Base-by-base conservation (phyloP, 1,140 invertebrate species). In the Carposina sasakii region DNA sequence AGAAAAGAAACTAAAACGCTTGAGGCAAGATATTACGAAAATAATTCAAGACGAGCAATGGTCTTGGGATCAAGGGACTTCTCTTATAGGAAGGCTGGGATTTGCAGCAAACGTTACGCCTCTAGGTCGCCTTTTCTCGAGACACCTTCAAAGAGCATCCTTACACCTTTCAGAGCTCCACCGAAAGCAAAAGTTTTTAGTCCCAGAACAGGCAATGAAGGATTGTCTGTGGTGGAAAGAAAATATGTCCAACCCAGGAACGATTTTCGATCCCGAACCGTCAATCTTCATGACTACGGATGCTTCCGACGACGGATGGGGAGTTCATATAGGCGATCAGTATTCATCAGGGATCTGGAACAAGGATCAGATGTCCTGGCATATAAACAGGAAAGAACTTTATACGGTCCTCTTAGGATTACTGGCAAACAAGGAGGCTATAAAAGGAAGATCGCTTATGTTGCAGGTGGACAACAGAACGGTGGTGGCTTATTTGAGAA, bases 391-490 rank as follows among this genome's bases (percentile, higher is more conserved):
- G 2, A 48, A 39, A 17, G 46, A 48, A 13, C 23, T 48, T 1
- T 48, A 28, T 12, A 16, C 17, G 20, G 33, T 48, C 17, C n/a
- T 10, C 21, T 3, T 26, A 3, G 33, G 33, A 17, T 20, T 48
- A 16, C 33, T 3, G 9, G 19, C 9, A 15, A 13, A 13, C 15
- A 16, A 10, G 19, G 9, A 16, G 2, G 6, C 8, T 6, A 16
- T 45, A 6, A 13, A 13, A 31, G 16, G 21, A 16, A 34, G n/a
- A 20, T 16, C 12, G 3, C 46, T 41, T 12, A 41, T 50, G 37
- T 16, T 49, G 6, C 46, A 49, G 39, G 2, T 21, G n/a, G 46
- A 44, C 48, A 49, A 49, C 24, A 13, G n/a, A 3, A 41, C 47
- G 9, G 24, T 30, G 22, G 16, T 49, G 9, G 23, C 47, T 2